phyloP scores from a whole-genome alignment of 2,888 invertebrate species.

The Caenorhabditis auriculariae region DNA sequence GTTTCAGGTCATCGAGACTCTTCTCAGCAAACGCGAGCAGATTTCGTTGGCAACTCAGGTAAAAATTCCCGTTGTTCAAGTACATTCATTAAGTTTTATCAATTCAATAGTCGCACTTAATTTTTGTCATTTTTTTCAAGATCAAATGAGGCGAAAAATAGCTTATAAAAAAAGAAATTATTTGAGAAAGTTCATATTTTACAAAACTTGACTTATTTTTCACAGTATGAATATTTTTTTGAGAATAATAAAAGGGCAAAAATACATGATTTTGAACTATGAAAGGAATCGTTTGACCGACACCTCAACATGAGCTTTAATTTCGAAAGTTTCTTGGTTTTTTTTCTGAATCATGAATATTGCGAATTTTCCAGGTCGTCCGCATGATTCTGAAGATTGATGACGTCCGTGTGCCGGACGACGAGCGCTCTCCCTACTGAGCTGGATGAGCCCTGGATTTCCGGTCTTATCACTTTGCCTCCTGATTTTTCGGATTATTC shows the following conservation, averaged over 20 bases:
- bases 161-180: not conserved
- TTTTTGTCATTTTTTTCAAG: not conserved
- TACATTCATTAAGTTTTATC: not conserved
- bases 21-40: slow-evolving; percentile 95
- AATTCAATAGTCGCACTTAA: not conserved
- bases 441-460: not conserved
- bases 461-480: not conserved
- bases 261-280: not conserved
- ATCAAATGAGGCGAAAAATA: too few species aligned
- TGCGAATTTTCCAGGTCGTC: slow-evolving; percentile 73
- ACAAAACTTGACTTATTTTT: not conserved
- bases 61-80: not conserved
- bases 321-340: not conserved
- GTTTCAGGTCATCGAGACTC: slow-evolving; percentile 84
- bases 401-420: slow-evolving; percentile 78
- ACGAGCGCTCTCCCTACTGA: slow-evolving; percentile 43
- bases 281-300: too few species aligned
- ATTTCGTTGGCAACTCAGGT: slow-evolving; percentile 88
- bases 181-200: not conserved
- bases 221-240: not conserved
- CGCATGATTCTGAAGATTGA: slow-evolving; percentile 99
- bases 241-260: not conserved
- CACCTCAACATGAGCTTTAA: not conserved
- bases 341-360: not conserved
- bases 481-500: slow-evolving; percentile 3